phyloP scores from a whole-genome alignment of 2,888 invertebrate species.

The Meloe dianella region DNA sequence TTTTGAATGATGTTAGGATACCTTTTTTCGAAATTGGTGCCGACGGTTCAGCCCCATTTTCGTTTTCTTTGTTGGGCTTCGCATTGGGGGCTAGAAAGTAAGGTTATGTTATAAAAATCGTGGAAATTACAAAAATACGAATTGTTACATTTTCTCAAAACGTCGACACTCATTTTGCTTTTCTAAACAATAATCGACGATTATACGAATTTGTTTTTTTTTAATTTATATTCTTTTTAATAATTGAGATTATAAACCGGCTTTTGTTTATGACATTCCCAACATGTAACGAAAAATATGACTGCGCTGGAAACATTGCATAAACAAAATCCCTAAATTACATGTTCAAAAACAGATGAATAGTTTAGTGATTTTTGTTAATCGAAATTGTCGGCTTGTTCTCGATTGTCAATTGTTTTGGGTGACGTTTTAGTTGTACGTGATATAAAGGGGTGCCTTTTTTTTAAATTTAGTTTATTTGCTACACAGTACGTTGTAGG shows the following conservation, averaged over 20 bases:
- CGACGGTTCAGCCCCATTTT: conserved; percentile 71
- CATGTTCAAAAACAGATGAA: neutral
- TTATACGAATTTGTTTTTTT: conserved; percentile 31
- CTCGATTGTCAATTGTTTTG: neutral
- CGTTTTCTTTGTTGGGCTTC: conserved; percentile 46
- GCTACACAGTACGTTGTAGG: too few species aligned
- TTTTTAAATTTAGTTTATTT: too few species aligned
- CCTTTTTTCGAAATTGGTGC: conserved; percentile 82
- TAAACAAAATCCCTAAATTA: neutral
- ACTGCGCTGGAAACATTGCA: neutral
- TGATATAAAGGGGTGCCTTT: neutral
- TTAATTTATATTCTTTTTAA: conserved; percentile 37
- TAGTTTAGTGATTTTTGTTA: neutral
- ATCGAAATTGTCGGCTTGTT: neutral
- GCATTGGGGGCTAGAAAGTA: conserved; percentile 35
- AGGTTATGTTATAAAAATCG: conserved; percentile 21
- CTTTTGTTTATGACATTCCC: conserved; percentile 18
- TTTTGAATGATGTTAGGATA: conserved; percentile 79
- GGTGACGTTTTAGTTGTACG: neutral
- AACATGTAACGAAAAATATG: neutral
- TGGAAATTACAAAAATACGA: neutral
- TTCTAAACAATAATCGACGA: neutral
- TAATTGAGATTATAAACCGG: conserved; percentile 33
- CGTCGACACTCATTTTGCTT: conserved; percentile 40
- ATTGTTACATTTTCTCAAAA: conserved; percentile 42